phyloP scores from a whole-genome alignment of 2,113 vertebrate genomes.

The Picathartes gymnocephalus region DNA sequence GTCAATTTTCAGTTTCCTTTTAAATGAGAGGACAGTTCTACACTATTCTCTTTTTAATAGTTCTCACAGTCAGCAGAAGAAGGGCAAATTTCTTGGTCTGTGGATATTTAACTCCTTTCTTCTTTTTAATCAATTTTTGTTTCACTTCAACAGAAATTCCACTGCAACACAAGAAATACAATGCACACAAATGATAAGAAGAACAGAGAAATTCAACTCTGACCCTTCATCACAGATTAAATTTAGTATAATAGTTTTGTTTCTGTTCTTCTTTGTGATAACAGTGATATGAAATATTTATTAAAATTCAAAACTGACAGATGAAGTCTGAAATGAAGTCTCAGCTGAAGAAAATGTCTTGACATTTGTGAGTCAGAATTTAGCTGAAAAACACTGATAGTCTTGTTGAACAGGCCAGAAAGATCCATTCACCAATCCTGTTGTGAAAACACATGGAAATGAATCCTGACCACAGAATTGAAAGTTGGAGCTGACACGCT shows the following conservation, averaged over 20 bases:
- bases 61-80: not conserved
- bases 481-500: not conserved
- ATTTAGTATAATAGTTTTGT: not conserved
- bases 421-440: fast-evolving
- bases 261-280: not conserved
- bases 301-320: not conserved
- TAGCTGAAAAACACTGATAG: not conserved
- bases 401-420: not conserved
- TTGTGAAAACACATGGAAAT: not conserved
- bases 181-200: not conserved
- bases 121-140: not conserved
- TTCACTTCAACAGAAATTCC: not conserved
- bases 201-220: not conserved
- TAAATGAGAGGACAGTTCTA: not conserved
- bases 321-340: not conserved
- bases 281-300: not conserved
- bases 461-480: not conserved
- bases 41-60: not conserved
- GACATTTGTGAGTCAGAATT: not conserved
- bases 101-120: not conserved
- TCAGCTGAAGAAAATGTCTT: not conserved
- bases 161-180: not conserved
- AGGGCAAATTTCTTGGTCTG: not conserved
- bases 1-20: not conserved
- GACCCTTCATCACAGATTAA: not conserved